Conservation (phyloP, 53 echinoderm and acorn worm species). For the Paelopatides confundens region DNA sequence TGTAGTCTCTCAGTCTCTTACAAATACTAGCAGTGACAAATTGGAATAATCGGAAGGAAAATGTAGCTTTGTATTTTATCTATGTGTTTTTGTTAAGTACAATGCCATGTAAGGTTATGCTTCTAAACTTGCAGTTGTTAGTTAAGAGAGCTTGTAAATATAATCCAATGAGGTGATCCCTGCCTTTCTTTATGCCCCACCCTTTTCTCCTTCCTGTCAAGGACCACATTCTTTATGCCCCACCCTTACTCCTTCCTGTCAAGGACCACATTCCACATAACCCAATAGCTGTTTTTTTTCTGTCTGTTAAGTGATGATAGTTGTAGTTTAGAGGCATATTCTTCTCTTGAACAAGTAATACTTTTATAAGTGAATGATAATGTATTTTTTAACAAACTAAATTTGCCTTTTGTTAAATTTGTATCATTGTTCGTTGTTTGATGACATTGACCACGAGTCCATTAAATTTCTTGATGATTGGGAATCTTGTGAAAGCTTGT, state of each 20-base stretch:
- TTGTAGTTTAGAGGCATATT: neutral
- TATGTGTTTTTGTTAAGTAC: too few relatives aligned
- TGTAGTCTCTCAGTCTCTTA: too few relatives aligned
- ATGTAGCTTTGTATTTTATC: too few relatives aligned
- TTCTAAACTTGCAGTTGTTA: too few relatives aligned
- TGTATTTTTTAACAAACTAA: slow-evolving; percentile 15
- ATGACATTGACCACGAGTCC: neutral
- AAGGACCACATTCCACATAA: slow-evolving; percentile 1
- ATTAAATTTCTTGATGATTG: slow-evolving; percentile 7
- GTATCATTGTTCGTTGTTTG: slow-evolving; percentile 4
- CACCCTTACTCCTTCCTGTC: too few relatives aligned
- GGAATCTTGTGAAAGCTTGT: neutral
- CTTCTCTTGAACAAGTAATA: neutral
- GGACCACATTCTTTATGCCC: neutral
- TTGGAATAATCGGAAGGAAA: too few relatives aligned
- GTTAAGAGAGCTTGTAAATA: too few relatives aligned
- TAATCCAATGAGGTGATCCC: too few relatives aligned
- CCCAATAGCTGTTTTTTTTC: neutral
- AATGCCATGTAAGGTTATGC: too few relatives aligned
- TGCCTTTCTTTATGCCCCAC: too few relatives aligned
- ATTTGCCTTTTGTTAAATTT: neutral
- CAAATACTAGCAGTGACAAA: too few relatives aligned
- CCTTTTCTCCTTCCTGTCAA: too few relatives aligned
- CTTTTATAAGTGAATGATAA: neutral
- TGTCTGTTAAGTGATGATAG: neutral